Percentiles rank a stretch among this genome's conserved stretches.
These are phyloP conservation scores for Apolygus lucorum DNA, from an alignment of 1,140 invertebrate species.

Conservation along the genomic window DNA sequence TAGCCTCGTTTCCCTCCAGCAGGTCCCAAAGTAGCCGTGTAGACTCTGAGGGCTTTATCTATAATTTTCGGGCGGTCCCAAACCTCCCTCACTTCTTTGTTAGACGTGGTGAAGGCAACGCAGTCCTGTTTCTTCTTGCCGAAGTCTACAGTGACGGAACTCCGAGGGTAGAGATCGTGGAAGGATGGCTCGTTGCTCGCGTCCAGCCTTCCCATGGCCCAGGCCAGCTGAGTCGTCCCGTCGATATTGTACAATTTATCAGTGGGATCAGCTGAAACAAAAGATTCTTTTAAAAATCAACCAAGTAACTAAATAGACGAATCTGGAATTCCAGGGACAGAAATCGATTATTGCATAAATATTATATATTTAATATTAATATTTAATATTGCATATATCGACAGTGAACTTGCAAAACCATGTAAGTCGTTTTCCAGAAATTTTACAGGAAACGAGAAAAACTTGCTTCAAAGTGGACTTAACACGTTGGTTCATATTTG, in stretches of 20 bases:
- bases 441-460: too few species aligned
- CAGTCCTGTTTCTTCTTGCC: slow-evolving; percentile 54
- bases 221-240: slow-evolving; percentile 59
- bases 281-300: too few species aligned
- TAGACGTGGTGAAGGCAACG: slow-evolving; percentile 52
- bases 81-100: slow-evolving; percentile 43
- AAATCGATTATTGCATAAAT: too few species aligned
- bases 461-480: too few species aligned
- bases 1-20: slow-evolving; percentile 67
- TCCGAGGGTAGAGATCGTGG: slow-evolving; percentile 70
- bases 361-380: too few species aligned
- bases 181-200: slow-evolving; percentile 69
- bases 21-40: slow-evolving; percentile 69
- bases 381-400: too few species aligned
- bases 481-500: too few species aligned
- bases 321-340: too few species aligned
- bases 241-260: slow-evolving; percentile 66
- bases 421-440: too few species aligned
- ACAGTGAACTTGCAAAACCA: too few species aligned
- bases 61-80: slow-evolving; percentile 72
- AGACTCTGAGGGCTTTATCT: slow-evolving; percentile 65
- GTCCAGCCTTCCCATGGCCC: slow-evolving; percentile 76
- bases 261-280: slow-evolving; percentile 58
- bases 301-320: too few species aligned
- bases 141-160: slow-evolving; percentile 56